Evolutionary conservation across 2,113 vertebrate genomes (phyloP), one percentile per base, ranked within the genome.

Genomic region (Cheilinus undulatus): DNA sequence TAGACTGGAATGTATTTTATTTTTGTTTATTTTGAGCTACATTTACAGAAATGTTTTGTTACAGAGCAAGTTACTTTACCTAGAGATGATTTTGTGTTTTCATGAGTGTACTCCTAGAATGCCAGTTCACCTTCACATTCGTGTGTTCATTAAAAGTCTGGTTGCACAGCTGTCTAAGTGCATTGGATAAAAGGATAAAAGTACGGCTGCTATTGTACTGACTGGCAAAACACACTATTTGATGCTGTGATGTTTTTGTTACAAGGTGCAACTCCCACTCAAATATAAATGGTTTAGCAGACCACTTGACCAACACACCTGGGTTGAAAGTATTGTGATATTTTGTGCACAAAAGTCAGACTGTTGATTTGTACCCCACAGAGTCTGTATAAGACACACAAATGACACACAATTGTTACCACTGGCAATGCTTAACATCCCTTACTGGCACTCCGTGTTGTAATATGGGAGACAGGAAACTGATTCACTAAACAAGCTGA

Each of bases 381-480:
- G 19, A 56, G 54, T 42, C 34, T 4, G 22, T 30, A 48, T 75
- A 14, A 8, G 23, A 63, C 19, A 54, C 20, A 42, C 20, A 62
- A 51, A 66, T 59, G 46, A 65, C 32, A n/a, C n/a, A n/a, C 32
- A 5, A 27, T n/a, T 24, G 14, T 17, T 46, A 20, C 30, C 45
- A 48, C 3, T 5, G 61, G 34, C 23, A 43, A 40, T 38, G 23
- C 20, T 28, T 36, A 36, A 15, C 2, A 1, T 32, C 62, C 50
- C 53, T 61, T 26, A 38, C 9, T 57, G 53, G 61, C 69, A 50
- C 50, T 28, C 26, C 1, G 3, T 60, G 42, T 27, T 70, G 73
- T 38, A 50, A 59, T 63, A 27, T 45, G 45, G 26, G 8, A n/a
- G n/a, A 45, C 54, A 40, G 68, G 54, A 73, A 74, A 23, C 30